These are phyloP conservation scores for Cenopis cana DNA, from an alignment of 2,888 invertebrate genomes.

Conservation along the genomic window DNA sequence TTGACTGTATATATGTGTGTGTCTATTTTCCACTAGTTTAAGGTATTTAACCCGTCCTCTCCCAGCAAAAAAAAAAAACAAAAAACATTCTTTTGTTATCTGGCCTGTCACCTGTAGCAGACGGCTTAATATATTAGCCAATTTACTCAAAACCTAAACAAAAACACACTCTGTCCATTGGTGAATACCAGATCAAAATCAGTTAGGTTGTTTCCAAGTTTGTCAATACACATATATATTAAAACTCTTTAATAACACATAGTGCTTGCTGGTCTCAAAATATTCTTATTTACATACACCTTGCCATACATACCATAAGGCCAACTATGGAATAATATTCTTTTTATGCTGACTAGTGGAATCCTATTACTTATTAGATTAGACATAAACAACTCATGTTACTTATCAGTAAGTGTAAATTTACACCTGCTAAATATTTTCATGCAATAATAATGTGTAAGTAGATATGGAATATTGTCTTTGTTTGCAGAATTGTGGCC, in stretches of 20 bases:
- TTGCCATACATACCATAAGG: conserved; percentile 6
- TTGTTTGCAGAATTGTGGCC: neutral
- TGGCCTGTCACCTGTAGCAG: too few species aligned
- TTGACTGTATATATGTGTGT: too few species aligned
- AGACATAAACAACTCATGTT: conserved; percentile 15
- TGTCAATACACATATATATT: too few species aligned
- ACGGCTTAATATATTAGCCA: too few species aligned
- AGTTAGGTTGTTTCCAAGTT: too few species aligned
- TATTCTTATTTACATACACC: conserved; percentile 11
- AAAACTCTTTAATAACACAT: too few species aligned
- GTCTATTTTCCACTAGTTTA: neutral
- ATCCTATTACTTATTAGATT: conserved; percentile 8
- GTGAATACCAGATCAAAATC: too few species aligned
- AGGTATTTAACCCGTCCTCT: too few species aligned
- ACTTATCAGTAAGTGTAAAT: conserved; percentile 6
- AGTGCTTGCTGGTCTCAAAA: neutral
- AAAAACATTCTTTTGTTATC: too few species aligned
- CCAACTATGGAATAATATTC: neutral
- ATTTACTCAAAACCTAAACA: too few species aligned
- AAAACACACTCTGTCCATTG: too few species aligned
- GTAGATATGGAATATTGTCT: neutral
- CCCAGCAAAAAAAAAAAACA: too few species aligned
- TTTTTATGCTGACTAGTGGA: neutral
- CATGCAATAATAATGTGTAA: neutral
- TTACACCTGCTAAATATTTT: conserved; percentile 14